A percentile compares a stretch with the other conserved stretches of the same genome.
Conservation (phyloP, 2,113 vertebrate species). For the Nanorana parkeri region DNA sequence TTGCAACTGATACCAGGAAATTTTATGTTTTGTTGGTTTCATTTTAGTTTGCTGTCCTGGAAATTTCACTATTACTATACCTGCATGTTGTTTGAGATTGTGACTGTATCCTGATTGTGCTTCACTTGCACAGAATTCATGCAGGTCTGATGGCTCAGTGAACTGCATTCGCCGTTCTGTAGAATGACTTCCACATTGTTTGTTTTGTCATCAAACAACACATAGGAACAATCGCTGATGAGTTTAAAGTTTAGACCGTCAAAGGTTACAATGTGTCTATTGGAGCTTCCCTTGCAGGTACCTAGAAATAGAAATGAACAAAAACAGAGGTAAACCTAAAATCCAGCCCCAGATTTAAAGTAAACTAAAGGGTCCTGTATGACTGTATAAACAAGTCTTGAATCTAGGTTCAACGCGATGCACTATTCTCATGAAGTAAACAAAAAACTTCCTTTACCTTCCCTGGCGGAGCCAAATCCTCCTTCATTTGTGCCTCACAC, state of each 20-base stretch:
- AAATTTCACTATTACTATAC: slow-evolving; percentile 64
- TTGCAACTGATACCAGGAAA: too few species aligned
- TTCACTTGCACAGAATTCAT: slow-evolving; percentile 87
- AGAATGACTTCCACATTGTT: slow-evolving; percentile 80
- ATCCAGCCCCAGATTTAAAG: too few species aligned
- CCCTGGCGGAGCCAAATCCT: too few species aligned
- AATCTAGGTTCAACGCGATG: too few species aligned
- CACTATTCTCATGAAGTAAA: too few species aligned
- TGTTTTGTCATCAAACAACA: slow-evolving; percentile 75
- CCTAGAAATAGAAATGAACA: slow-evolving; percentile 69
- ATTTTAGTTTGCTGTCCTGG: too few species aligned
- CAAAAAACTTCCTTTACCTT: too few species aligned
- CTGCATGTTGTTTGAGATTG: slow-evolving; percentile 84
- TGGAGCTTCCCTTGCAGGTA: slow-evolving; percentile 89
- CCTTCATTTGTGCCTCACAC: too few species aligned
- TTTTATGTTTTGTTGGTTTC: too few species aligned
- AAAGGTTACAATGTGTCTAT: slow-evolving; percentile 90
- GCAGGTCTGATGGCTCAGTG: slow-evolving; percentile 74
- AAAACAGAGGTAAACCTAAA: too few species aligned
- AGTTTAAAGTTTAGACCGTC: slow-evolving; percentile 86
- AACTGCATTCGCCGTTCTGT: slow-evolving; percentile 78
- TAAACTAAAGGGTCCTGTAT: too few species aligned
- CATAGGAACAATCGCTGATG: slow-evolving; percentile 86
- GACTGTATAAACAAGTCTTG: too few species aligned
- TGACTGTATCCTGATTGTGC: slow-evolving; percentile 67